A percentile compares a stretch with the other conserved stretches of the same genome.
phyloP scores from a whole-genome alignment of 2,797 vertebrate genomes.

The Sus cebifrons region DNA sequence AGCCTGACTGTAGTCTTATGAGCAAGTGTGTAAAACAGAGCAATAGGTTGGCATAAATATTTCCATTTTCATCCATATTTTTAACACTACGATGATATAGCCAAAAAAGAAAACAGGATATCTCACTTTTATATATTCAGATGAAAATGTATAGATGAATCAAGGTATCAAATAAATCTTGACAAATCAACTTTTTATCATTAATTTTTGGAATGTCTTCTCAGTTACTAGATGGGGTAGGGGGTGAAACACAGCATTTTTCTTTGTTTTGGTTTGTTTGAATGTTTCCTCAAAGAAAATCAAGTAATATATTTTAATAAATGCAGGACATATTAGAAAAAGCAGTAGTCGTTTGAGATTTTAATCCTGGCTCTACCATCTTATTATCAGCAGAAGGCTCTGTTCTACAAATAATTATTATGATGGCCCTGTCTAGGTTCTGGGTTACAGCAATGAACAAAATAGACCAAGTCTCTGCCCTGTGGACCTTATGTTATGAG shows the following conservation, averaged over 20 bases:
- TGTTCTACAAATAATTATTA: neutral
- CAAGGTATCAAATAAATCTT: constrained; percentile 53
- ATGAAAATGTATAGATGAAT: constrained; percentile 40
- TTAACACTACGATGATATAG: neutral
- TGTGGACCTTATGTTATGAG: neutral
- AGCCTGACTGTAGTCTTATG: neutral
- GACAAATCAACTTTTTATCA: neutral
- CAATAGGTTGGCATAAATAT: neutral
- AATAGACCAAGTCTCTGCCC: neutral
- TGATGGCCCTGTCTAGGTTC: neutral
- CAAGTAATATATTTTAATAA: constrained; percentile 6
- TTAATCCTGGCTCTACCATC: constrained; percentile 24
- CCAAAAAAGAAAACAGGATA: constrained; percentile 35
- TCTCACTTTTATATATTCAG: constrained; percentile 22
- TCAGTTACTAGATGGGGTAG: neutral
- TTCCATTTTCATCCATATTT: constrained; percentile 62
- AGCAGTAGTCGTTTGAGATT: constrained; percentile 13
- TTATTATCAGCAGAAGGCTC: neutral
- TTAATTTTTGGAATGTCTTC: constrained; percentile 7
- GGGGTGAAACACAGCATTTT: neutral
- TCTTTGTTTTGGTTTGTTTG: constrained; percentile 9
- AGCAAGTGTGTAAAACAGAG: neutral
- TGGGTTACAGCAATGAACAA: neutral
- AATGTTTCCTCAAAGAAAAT: constrained; percentile 41
- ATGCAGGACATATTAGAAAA: neutral